Conservation (phyloP, 2,797 vertebrate species). For the Sebastes iracundus region DNA sequence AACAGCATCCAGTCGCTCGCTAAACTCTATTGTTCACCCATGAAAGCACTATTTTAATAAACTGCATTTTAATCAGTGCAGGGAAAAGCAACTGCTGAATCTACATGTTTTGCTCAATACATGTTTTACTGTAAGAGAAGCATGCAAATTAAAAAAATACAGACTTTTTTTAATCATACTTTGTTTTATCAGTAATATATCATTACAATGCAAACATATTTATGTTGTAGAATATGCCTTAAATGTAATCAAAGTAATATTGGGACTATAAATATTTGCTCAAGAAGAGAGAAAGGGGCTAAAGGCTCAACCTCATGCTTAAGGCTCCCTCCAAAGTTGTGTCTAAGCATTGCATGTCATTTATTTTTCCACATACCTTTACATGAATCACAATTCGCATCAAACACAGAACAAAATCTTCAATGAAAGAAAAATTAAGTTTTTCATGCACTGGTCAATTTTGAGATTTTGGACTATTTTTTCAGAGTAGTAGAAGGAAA, state of each 20-base stretch:
- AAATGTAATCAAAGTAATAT: slow-evolving; percentile 3
- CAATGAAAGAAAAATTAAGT: not conserved
- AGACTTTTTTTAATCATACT: slow-evolving; percentile 83
- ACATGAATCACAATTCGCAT: not conserved
- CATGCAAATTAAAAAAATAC: slow-evolving; percentile 29
- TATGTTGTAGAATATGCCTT: not conserved
- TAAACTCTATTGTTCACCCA: slow-evolving; percentile 28
- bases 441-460: too few relatives aligned
- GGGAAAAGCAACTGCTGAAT: not conserved
- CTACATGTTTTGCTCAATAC: not conserved
- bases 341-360: slow-evolving; percentile 70
- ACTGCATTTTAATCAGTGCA: slow-evolving; percentile 11
- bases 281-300: not conserved
- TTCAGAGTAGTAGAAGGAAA: too few relatives aligned
- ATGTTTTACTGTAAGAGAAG: not conserved
- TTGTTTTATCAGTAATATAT: not conserved
- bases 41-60: slow-evolving; percentile 4
- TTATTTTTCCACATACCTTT: not conserved
- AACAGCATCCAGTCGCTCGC: slow-evolving; percentile 32
- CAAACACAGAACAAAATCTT: not conserved
- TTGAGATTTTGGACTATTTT: too few relatives aligned
- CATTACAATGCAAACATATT: not conserved
- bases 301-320: slow-evolving; percentile 50
- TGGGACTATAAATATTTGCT: not conserved
- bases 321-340: slow-evolving; percentile 82